Percentiles rank a stretch among this genome's conserved stretches.
These are phyloP conservation scores for Neoarius graeffei DNA, from an alignment of 2,113 vertebrate species.

Conservation along the genomic window DNA sequence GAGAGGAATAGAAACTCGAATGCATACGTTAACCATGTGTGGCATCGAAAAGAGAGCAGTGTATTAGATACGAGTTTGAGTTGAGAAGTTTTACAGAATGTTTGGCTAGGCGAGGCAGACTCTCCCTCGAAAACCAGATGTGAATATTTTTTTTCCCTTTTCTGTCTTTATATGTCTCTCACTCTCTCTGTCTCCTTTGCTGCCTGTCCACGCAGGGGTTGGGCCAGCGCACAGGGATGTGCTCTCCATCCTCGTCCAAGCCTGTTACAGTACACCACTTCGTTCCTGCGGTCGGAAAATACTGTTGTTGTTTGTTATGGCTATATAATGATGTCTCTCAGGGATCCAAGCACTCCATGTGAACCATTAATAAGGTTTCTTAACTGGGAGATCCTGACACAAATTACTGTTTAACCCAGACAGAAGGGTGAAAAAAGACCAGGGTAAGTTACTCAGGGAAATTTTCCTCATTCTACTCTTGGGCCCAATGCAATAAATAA, in stretches of 20 bases:
- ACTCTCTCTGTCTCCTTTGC: constrained; percentile 1
- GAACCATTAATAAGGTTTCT: constrained; percentile 13
- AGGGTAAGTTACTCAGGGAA: constrained; percentile 55
- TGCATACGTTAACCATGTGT: constrained; percentile 46
- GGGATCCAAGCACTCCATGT: constrained; percentile 7
- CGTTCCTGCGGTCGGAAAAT: constrained; percentile 33
- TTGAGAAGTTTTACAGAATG: constrained; percentile 38
- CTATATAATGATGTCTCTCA: constrained; percentile 27
- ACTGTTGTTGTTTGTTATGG: constrained; percentile 51
- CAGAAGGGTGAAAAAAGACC: constrained; percentile 32
- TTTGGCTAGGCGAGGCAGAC: constrained; percentile 16
- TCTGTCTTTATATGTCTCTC: neutral
- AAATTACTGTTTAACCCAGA: constrained; percentile 36
- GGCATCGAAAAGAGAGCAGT: constrained; percentile 31
- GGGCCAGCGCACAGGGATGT: constrained; percentile 18
- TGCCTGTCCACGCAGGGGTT: constrained; percentile 15
- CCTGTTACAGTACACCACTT: constrained; percentile 27
- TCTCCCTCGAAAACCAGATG: constrained; percentile 47
- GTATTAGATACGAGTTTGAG: constrained; percentile 25
- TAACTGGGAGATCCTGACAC: neutral
- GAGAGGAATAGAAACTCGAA: constrained; percentile 37
- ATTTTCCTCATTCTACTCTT: constrained; percentile 42
- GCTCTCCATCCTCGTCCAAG: constrained; percentile 11
- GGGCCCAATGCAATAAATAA: constrained; percentile 53
- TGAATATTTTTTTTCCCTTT: constrained; percentile 12